A percentile compares a stretch with the other conserved stretches of the same genome.
phyloP scores from a whole-genome alignment of 2,797 vertebrate genomes.

The Aulostomus chinensis region DNA sequence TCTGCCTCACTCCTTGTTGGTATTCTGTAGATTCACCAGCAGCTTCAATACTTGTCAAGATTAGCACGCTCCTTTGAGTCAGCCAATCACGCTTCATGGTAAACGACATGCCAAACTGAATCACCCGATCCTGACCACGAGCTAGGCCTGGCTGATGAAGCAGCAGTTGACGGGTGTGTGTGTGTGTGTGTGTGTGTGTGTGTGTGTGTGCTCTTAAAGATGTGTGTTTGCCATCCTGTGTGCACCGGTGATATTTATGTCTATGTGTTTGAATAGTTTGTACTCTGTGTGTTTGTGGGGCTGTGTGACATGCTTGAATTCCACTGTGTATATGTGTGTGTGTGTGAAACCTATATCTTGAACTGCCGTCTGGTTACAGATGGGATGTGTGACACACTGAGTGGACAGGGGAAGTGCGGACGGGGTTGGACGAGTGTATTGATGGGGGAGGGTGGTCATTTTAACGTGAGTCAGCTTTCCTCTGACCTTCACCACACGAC shows the following conservation, averaged over 20 bases:
- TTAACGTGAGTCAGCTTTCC: constrained; percentile 60
- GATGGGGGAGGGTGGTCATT: constrained; percentile 27
- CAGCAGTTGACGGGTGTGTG: constrained; percentile 15
- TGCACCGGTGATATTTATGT: not conserved
- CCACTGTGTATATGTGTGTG: constrained; percentile 5
- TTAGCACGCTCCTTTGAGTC: constrained; percentile 32
- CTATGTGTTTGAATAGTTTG: not conserved
- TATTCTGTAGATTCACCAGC: constrained; percentile 30
- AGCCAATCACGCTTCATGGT: constrained; percentile 48
- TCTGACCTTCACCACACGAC: constrained; percentile 53
- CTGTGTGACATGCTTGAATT: no score
- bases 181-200: constrained; percentile 17
- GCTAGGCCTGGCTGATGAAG: constrained; percentile 30
- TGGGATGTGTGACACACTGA: constrained; percentile 56
- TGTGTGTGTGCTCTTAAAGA: not conserved
- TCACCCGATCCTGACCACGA: constrained; percentile 29
- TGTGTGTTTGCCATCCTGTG: no score
- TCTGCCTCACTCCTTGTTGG: constrained; percentile 15
- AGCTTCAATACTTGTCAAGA: constrained; percentile 33
- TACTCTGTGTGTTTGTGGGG: constrained; percentile 1
- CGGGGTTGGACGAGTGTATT: not conserved
- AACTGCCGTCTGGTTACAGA: constrained; percentile 40
- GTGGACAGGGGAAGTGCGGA: constrained; percentile 29
- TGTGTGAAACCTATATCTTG: not conserved
- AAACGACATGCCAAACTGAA: constrained; percentile 31